These are phyloP conservation scores for Ictidomys tridecemlineatus DNA, from an alignment of 2,113 vertebrate species.

Conservation along the genomic window DNA sequence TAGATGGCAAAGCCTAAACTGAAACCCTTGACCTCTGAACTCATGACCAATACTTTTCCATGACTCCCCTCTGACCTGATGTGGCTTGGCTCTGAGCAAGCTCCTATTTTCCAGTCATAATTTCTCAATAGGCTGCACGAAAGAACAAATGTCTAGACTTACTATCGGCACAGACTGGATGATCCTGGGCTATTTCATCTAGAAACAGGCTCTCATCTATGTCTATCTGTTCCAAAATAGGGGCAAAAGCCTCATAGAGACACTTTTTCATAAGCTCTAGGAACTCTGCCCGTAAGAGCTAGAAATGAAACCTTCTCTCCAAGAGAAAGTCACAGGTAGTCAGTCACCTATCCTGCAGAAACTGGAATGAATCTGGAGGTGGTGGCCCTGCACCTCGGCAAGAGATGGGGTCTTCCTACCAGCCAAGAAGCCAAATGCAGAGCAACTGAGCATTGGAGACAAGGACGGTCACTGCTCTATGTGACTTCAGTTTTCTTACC, in stretches of 20 bases:
- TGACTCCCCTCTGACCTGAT: not conserved
- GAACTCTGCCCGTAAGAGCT: not conserved
- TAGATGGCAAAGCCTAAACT: not conserved
- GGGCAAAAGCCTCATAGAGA: not conserved
- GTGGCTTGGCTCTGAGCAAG: not conserved
- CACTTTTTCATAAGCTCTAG: not conserved
- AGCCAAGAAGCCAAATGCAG: not conserved
- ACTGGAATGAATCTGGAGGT: not conserved
- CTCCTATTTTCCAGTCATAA: not conserved
- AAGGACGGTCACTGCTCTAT: not conserved
- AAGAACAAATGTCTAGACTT: conserved; percentile 20
- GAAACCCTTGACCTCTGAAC: not conserved
- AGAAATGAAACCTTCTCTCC: conserved; percentile 28
- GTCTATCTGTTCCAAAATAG: not conserved
- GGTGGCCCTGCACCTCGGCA: not conserved
- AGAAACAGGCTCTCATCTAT: not conserved
- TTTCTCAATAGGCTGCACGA: not conserved
- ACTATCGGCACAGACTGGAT: not conserved
- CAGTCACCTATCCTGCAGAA: not conserved
- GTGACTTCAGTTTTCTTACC: not conserved
- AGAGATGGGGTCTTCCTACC: not conserved
- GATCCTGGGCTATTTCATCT: not conserved
- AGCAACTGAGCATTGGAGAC: not conserved
- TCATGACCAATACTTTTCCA: not conserved
- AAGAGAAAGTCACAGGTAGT: not conserved